Evolutionary conservation across 1,140 invertebrate genomes (phyloP), one percentile per base, ranked within the genome.

Genomic region (Stenopsyche tienmushanensis): DNA sequence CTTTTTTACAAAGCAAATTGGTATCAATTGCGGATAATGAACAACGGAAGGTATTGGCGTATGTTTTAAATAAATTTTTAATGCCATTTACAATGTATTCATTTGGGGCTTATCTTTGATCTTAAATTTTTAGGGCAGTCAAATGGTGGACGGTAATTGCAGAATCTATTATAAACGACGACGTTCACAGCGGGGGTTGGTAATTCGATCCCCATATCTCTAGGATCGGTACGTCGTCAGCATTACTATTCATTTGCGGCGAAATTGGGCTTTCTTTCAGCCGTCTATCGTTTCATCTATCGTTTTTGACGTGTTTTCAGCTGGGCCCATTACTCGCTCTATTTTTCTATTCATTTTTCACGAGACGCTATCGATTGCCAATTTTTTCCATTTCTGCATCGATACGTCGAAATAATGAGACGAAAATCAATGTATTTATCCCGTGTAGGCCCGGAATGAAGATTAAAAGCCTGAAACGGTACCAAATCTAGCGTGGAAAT

Each of bases 371-470:
- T 65, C 55, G 66, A 50, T 67, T 67, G 60, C 62, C 66, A 67
- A 67, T 34, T 52, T 63, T 44, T 50, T 7, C 13, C 54, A 21
- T 41, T 68, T 65, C 66, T 65, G 66, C 66, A 68, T 62, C 62
- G 34, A 45, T 62, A 50, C 66, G 44, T 29, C 29, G 39, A 65
- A 64, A 68, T 68, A 68, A 68, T 63, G 66, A 68, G 55, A 34
- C 29, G 5, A 5, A 5, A 13, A 34, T 34, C 5, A 34, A 13
- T 13, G 29, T 5, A 13, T 34, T 34, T 34, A 7, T 34, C 29
- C 29, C 29, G 13, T 34, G n/a, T n/a, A n/a, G n/a, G n/a, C n/a
- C n/a, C n/a, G n/a, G n/a, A n/a, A n/a, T n/a, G n/a, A n/a, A n/a
- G n/a, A n/a, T n/a, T n/a, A n/a, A n/a, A n/a, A n/a, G n/a, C n/a